Percentiles rank a stretch among this genome's conserved stretches.
Conservation (phyloP, 2,888 invertebrate genomes). For the Sisyra nigra region DNA sequence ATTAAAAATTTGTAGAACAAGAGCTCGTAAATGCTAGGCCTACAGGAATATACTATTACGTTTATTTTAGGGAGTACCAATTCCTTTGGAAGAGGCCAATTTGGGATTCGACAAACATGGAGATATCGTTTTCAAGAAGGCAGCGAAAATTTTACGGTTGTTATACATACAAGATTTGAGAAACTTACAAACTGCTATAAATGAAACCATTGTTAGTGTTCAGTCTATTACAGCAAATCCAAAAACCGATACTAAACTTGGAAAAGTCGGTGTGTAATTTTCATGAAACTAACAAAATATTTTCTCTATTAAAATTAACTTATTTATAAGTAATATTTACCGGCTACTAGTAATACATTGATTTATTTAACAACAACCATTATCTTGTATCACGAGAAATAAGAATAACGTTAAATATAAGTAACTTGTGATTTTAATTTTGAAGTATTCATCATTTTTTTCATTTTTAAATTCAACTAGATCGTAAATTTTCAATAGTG, state of each 20-base stretch:
- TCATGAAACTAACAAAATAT: no score
- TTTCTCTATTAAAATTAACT: no score
- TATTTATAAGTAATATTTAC: no score
- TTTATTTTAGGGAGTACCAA: conserved; percentile 40
- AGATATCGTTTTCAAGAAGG: conserved; percentile 47
- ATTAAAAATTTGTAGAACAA: not conserved
- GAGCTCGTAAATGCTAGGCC: not conserved
- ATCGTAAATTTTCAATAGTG: no score
- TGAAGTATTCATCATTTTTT: no score
- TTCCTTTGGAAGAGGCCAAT: conserved; percentile 49
- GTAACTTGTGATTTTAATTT: no score
- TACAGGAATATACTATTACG: not conserved
- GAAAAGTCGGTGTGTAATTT: conserved; percentile 66
- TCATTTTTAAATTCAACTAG: no score
- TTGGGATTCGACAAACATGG: conserved; percentile 45
- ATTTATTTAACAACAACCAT: no score
- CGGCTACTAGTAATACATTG: no score
- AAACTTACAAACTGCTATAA: conserved; percentile 81
- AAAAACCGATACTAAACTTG: conserved; percentile 86
- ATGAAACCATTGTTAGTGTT: conserved; percentile 83
- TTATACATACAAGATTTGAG: conserved; percentile 73
- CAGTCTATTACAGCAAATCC: conserved; percentile 92
- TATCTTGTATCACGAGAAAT: no score
- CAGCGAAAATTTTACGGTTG: conserved; percentile 61
- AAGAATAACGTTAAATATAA: no score